Evolutionary conservation across 2,797 vertebrate genomes (phyloP).

Genomic region (Enoplosus armatus): DNA sequence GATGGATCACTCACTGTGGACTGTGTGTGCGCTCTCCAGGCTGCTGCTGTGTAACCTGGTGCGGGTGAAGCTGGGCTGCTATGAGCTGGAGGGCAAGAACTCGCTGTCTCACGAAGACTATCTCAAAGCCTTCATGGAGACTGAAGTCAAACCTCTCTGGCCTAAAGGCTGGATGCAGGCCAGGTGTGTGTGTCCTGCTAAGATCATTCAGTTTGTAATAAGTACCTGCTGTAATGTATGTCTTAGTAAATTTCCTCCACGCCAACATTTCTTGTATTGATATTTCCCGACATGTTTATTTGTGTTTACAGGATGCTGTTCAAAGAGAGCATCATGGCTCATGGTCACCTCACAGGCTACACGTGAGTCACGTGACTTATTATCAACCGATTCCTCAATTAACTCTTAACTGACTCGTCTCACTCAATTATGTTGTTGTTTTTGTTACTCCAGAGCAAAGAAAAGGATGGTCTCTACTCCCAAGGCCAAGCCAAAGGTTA

Average conservation of each 20-base stretch:
- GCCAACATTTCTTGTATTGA: too few relatives aligned
- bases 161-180: conserved; percentile 99
- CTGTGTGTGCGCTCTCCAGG: conserved; percentile 77
- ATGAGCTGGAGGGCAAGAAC: conserved; percentile 94
- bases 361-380: conserved; percentile 87
- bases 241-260: neutral
- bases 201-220: neutral
- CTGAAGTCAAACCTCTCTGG: conserved; percentile 96
- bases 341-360: conserved; percentile 95
- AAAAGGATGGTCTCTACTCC: conserved; percentile 92
- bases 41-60: conserved; percentile 94
- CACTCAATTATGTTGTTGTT: conserved; percentile 16
- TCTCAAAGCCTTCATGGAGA: conserved; percentile 96
- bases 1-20: neutral
- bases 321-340: conserved; percentile 95
- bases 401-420: neutral
- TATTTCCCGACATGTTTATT: conserved; percentile 25
- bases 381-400: neutral
- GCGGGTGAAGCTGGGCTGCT: conserved; percentile 95
- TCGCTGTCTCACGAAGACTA: conserved; percentile 93
- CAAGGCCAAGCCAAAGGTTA: conserved; percentile 94
- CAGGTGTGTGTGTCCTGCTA: conserved; percentile 82
- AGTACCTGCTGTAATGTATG: neutral
- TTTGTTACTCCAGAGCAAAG: conserved; percentile 89
- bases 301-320: conserved; percentile 91